These are phyloP conservation scores for Trypoxylus dichotomus DNA, from an alignment of 1,140 invertebrate species.

Conservation along the genomic window DNA sequence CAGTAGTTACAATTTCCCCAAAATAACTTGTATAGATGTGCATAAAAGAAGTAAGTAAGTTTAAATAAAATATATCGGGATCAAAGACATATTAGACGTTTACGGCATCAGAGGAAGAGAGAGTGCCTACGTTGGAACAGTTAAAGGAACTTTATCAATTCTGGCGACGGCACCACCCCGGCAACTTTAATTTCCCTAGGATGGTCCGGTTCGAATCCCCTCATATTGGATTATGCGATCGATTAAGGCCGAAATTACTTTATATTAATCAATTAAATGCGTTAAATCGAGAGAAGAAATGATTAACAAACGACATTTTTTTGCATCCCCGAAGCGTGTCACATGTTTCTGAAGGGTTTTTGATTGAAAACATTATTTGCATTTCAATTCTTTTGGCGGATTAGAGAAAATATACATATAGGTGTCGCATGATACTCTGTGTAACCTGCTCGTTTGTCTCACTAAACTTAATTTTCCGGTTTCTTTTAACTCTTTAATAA, in stretches of 20 bases:
- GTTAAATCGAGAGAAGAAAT: slow-evolving; percentile 22
- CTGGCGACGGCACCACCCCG: slow-evolving; percentile 12
- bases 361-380: too few relatives aligned
- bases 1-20: too few relatives aligned
- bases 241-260: slow-evolving; percentile 30
- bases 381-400: too few relatives aligned
- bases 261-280: slow-evolving; percentile 31
- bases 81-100: slow-evolving; percentile 16
- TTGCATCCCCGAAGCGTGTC: not conserved
- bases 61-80: too few relatives aligned
- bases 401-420: too few relatives aligned
- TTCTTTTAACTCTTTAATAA: too few relatives aligned
- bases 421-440: too few relatives aligned
- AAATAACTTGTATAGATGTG: too few relatives aligned
- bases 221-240: slow-evolving; percentile 32
- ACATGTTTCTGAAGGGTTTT: too few relatives aligned
- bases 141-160: slow-evolving; percentile 32
- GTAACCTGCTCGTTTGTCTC: too few relatives aligned
- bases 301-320: not conserved
- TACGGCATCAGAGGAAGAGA: not conserved
- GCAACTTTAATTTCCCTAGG: slow-evolving; percentile 33
- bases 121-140: not conserved
- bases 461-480: too few relatives aligned
- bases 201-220: slow-evolving; percentile 21
- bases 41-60: too few relatives aligned